Conservation (phyloP, 1,140 invertebrate species). For the Elysia chlorotica region DNA sequence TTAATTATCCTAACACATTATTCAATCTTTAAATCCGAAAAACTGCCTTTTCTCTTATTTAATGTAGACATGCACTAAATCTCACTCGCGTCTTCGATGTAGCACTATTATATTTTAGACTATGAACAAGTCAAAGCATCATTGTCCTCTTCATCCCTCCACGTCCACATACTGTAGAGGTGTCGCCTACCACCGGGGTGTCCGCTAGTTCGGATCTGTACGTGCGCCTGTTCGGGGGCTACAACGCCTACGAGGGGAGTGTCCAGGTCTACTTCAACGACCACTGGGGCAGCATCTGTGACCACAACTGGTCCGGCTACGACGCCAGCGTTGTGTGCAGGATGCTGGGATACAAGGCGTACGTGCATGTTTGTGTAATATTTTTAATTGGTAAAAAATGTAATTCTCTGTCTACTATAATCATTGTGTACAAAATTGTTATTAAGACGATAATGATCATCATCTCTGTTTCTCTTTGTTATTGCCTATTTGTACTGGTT, state of each 20-base stretch:
- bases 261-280: slow-evolving; percentile 74
- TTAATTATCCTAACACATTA: no score
- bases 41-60: no score
- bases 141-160: not conserved
- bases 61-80: no score
- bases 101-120: not conserved
- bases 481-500: no score
- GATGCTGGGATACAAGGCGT: slow-evolving; percentile 67
- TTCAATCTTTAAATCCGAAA: no score
- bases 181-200: not conserved
- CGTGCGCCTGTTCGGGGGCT: slow-evolving; percentile 30
- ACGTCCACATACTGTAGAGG: not conserved
- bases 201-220: slow-evolving; percentile 8
- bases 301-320: slow-evolving; percentile 73
- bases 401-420: no score
- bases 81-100: no score
- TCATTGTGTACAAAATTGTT: no score
- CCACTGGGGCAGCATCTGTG: slow-evolving; percentile 76
- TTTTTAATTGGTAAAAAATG: no score
- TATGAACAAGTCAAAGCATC: not conserved
- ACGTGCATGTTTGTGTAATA: no score
- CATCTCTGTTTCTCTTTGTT: no score
- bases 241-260: slow-evolving; percentile 62
- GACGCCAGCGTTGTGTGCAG: slow-evolving; percentile 75
- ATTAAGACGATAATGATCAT: no score